Evolutionary conservation across 2,797 vertebrate genomes (phyloP).

Genomic region (Oceanodroma leucorhoa): DNA sequence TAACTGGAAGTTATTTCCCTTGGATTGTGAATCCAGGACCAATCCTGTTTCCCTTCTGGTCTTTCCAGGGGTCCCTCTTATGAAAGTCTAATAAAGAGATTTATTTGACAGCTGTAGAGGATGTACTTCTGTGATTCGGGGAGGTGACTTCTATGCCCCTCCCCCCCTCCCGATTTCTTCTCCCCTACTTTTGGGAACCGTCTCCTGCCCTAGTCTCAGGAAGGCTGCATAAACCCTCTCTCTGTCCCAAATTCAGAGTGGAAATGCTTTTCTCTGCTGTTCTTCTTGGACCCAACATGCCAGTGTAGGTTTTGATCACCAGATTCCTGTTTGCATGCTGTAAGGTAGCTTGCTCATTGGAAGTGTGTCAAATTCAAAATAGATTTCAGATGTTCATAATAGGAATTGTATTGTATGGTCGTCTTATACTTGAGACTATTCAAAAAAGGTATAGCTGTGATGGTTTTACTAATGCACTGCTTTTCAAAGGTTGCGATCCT

Average conservation of each 20-base stretch:
- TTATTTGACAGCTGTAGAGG: background rate
- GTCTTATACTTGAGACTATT: background rate
- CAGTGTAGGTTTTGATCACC: background rate
- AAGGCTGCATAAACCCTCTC: background rate
- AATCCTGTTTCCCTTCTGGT: background rate
- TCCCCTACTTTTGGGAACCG: background rate
- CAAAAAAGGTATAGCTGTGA: background rate
- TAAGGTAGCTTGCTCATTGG: background rate
- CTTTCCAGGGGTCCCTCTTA: background rate
- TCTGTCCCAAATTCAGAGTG: background rate
- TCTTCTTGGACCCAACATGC: background rate
- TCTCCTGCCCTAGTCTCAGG: background rate
- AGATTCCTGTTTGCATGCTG: background rate
- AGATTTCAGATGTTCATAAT: background rate
- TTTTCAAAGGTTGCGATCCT: background rate
- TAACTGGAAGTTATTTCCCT: background rate
- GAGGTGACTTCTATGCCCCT: background rate
- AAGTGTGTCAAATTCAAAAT: background rate
- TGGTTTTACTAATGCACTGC: background rate
- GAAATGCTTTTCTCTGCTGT: background rate
- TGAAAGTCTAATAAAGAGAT: background rate
- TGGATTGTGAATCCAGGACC: background rate
- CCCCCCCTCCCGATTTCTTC: fast-evolving
- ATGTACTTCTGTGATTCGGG: background rate
- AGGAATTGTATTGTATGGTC: background rate